phyloP scores from a whole-genome alignment of 2,113 vertebrate species.

The Rhabdomys dilectus region DNA sequence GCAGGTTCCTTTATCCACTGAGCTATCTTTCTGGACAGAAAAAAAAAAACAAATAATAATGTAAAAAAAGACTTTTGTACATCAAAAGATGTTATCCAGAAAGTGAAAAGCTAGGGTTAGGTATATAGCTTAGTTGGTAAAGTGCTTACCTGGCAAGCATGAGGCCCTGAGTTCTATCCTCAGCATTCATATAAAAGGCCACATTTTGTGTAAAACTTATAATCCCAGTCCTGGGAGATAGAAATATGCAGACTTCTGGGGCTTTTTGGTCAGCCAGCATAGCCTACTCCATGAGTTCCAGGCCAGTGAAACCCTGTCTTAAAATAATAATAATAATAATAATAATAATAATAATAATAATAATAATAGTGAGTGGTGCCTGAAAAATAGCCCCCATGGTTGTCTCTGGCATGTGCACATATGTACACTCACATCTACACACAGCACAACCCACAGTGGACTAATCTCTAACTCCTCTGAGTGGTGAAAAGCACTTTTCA shows the following conservation, averaged over 20 bases:
- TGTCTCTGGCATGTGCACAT: background rate
- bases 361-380: background rate
- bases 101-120: background rate
- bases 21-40: background rate
- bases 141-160: background rate
- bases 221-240: background rate
- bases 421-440: too few species aligned
- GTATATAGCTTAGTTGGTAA: background rate
- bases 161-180: background rate
- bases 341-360: too few species aligned
- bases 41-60: background rate
- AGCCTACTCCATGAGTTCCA: background rate
- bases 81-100: background rate
- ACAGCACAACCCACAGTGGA: background rate
- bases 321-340: background rate
- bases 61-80: background rate
- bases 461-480: constrained; percentile 17
- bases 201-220: background rate
- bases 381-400: background rate
- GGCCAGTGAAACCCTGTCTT: background rate
- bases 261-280: background rate
- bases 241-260: background rate
- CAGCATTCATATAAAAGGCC: background rate
- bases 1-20: background rate
- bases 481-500: background rate